phyloP scores from a whole-genome alignment of 2,797 vertebrate species.

The Orientallactaga sibirica region DNA sequence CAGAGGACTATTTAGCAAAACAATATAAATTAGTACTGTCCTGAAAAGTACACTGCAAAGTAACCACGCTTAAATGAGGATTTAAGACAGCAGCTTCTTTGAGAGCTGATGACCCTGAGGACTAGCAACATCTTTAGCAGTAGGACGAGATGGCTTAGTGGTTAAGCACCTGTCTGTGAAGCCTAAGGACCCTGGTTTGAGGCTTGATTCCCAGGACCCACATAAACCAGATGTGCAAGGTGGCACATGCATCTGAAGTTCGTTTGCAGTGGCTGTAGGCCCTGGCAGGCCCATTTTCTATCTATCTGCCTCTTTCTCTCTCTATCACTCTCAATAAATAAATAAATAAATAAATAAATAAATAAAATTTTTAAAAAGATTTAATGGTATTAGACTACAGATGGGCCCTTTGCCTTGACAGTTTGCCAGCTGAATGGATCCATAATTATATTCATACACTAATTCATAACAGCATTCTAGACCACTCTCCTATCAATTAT shows the following conservation, averaged over 20 bases:
- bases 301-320: too few relatives aligned
- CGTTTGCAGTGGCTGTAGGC: too few relatives aligned
- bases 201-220: too few relatives aligned
- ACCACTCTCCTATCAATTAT: conserved; percentile 20
- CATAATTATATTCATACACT: neutral
- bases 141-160: too few relatives aligned
- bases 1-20: neutral
- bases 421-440: conserved; percentile 20
- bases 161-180: too few relatives aligned
- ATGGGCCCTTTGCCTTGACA: neutral
- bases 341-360: too few relatives aligned
- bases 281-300: too few relatives aligned
- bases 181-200: too few relatives aligned
- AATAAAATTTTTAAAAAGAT: neutral
- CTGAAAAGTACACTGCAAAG: neutral
- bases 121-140: neutral
- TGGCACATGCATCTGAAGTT: too few relatives aligned
- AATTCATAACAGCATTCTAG: neutral
- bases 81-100: neutral
- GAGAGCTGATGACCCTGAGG: neutral
- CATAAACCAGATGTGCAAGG: too few relatives aligned
- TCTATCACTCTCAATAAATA: too few relatives aligned
- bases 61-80: neutral
- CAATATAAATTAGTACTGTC: neutral
- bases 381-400: conserved; percentile 27